phyloP scores from a whole-genome alignment of 2,113 vertebrate species.

The Daboia siamensis region DNA sequence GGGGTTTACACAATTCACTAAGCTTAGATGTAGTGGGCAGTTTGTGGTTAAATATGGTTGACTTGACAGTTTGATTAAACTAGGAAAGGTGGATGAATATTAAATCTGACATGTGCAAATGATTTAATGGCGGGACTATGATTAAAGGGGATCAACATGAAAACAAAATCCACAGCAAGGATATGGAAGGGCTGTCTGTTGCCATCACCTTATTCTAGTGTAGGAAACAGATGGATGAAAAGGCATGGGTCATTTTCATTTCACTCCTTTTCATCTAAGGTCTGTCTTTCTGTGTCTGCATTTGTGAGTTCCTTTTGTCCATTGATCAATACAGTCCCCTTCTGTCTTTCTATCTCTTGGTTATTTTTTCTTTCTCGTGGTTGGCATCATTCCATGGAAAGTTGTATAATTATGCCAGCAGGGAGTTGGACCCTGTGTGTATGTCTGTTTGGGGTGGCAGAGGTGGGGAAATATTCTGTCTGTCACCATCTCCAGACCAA shows the following conservation, averaged over 20 bases:
- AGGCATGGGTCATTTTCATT: neutral
- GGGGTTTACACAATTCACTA: neutral
- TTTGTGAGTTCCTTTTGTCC: conserved; percentile 18
- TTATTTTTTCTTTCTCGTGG: conserved; percentile 16
- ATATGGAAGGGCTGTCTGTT: neutral
- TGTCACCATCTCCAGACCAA: neutral
- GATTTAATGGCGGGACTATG: neutral
- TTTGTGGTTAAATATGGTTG: neutral
- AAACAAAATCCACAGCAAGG: neutral
- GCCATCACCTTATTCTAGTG: neutral
- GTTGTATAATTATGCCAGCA: conserved; percentile 14
- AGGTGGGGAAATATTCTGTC: neutral
- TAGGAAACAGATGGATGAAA: neutral
- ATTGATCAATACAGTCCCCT: conserved; percentile 18
- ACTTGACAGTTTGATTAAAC: neutral
- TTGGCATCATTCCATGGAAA: conserved; percentile 18
- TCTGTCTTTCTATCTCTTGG: conserved; percentile 26
- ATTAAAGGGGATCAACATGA: neutral
- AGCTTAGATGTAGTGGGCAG: neutral
- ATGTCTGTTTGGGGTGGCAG: neutral
- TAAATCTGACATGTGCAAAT: neutral
- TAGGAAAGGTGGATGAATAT: neutral
- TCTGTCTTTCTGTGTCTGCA: neutral
- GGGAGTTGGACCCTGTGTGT: conserved; percentile 11
- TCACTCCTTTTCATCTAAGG: neutral